phyloP scores from a whole-genome alignment of 2,797 vertebrate genomes.

The Schizothorax lantsangensis region DNA sequence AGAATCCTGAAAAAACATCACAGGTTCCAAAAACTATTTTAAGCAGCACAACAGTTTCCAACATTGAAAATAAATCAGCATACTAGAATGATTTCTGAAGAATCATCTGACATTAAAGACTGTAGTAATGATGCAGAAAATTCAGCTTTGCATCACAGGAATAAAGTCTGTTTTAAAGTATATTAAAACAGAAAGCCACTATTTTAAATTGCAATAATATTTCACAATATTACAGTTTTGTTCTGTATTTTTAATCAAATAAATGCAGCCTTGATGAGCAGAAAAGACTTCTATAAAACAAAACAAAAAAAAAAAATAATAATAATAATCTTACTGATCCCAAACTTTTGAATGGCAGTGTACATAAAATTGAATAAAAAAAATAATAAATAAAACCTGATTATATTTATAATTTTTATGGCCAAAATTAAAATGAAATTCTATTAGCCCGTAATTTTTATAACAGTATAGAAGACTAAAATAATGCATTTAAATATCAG shows the following conservation, averaged over 20 bases:
- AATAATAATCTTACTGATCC: no score
- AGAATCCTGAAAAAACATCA: no score
- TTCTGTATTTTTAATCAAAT: not conserved
- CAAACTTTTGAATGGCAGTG: no score
- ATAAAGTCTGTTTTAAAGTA: not conserved
- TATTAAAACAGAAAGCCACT: not conserved
- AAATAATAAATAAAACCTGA: no score
- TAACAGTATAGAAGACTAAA: not conserved
- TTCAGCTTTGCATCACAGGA: not conserved
- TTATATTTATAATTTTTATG: not conserved
- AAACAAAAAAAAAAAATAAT: no score
- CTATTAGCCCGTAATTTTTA: not conserved
- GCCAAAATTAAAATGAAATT: not conserved
- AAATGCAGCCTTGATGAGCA: not conserved
- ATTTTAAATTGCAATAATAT: not conserved
- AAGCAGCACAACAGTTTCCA: no score
- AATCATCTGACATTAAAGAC: not conserved
- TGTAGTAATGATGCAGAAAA: not conserved
- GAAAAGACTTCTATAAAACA: no score
- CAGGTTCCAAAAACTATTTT: no score
- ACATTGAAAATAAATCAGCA: no score
- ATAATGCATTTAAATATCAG: not conserved
- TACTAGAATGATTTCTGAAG: not conserved
- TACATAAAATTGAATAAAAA: no score
- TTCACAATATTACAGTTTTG: not conserved